Evolutionary conservation across 2,888 invertebrate genomes (phyloP), one percentile per base, ranked within the genome.

Genomic region (Molanna angustata): DNA sequence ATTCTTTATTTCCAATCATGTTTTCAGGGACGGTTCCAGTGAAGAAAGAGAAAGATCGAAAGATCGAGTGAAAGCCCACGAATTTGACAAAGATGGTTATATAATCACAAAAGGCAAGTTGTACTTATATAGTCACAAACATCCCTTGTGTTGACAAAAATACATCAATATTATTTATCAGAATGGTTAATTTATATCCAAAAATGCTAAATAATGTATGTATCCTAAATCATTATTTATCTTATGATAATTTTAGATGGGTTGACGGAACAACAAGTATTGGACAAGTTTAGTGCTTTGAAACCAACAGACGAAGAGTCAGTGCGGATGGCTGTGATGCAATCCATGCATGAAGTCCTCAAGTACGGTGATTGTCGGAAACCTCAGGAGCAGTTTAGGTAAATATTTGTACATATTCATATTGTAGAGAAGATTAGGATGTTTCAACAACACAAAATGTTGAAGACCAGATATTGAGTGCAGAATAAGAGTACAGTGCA

Each of bases 51-150:
- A 74, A 66, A 67, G 58, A 21, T 52, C 57, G 59, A 56, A 62
- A 61, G 62, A 61, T 60, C 16, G 54, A 60, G 58, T 33, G 53
- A 58, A 41, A 53, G 49, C 55, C 49, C 58, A 78, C 56, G 77
- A 76, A 54, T 70, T 73, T 2, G 77, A 79, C 42, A 78, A 79
- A 43, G 76, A 79, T 19, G 83, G 82, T 57, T 80, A 74, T 61
- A 69, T 83, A 32, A 76, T 83, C 19, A 74, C 82, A 21, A 80
- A 81, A 69, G 76, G 78, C 79, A 61, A 71, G 74, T 70, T 9
- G 7, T 13, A 40, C 16, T n/a, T 9, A 37, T 4, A 11, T 47
- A 13, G 11, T 11, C 14, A 16, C 44, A 3, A 17, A 13, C 27
- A 27, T 27, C 27, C 19, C 18, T 7, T 27, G 6, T 27, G 27